Conservation (phyloP, 2,797 vertebrate genomes). For the Cossypha dichroa region DNA sequence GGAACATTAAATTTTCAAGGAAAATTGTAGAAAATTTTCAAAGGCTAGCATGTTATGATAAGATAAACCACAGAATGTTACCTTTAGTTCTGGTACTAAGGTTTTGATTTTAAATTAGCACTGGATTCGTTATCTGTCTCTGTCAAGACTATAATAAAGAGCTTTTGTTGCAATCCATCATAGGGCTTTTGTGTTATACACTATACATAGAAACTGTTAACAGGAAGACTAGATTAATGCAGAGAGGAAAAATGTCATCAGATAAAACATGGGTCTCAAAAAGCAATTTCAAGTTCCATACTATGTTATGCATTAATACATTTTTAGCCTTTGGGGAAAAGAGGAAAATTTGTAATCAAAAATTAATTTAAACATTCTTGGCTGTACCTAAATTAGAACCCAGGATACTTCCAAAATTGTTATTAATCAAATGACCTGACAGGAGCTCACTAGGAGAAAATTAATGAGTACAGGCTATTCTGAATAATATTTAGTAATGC, state of each 20-base stretch:
- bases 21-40: neutral
- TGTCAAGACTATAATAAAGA: constrained; percentile 56
- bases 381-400: constrained; percentile 40
- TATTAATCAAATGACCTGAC: constrained; percentile 34
- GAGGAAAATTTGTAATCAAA: constrained; percentile 41
- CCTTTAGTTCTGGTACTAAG: neutral
- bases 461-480: neutral
- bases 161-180: constrained; percentile 60
- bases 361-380: constrained; percentile 44
- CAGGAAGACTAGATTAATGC: constrained; percentile 35
- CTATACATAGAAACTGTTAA: constrained; percentile 9
- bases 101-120: constrained; percentile 43
- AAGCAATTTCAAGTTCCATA: constrained; percentile 36
- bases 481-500: neutral
- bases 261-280: constrained; percentile 40
- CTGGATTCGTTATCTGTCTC: constrained; percentile 35
- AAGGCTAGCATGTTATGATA: neutral
- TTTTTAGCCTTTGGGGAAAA: neutral
- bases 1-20: neutral
- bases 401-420: constrained; percentile 5
- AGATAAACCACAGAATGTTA: neutral
- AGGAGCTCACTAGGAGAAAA: constrained; percentile 16
- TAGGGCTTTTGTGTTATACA: constrained; percentile 39
- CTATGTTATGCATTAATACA: neutral
- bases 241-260: constrained; percentile 30